Base-by-base conservation (phyloP, 1,140 invertebrate species). In the Cotesia glomerata region DNA sequence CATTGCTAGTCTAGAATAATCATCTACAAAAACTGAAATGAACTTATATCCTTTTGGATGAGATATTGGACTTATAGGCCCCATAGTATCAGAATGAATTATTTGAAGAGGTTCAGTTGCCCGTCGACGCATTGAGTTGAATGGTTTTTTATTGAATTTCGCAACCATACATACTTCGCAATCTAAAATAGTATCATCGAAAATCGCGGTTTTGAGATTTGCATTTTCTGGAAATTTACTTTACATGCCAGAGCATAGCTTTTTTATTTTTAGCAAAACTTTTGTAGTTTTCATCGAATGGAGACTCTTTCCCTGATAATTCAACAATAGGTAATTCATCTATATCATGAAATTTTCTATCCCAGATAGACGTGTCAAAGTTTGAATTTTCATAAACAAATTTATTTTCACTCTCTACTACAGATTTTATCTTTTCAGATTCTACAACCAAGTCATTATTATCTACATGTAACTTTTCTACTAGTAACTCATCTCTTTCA, bases 161-260 rank as follows among this genome's bases (percentile, higher is more conserved):
- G 75, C 26, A 5, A 76, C 52, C 16, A 51, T 35, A 71, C 75
- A 78, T 4, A 78, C 70, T 70, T 78, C 75, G 65, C 74, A 77
- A 7, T 70, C 61, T 52, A 65, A 56, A 34, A 76, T 74, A n/a
- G 54, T 72, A n/a, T 74, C 58, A 65, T 73, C 72, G 56, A 74
- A 75, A 13, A 59, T 75, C 16, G 51, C 39, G 9, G 66, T 54
- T 51, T 63, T 36, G 5, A 73, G 65, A 3, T 66, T 68, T 72
- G 67, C 72, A 51, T 51, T 71, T 36, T 71, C 65, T 54, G 39
- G 26, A 52, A 62, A 62, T 54, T 63, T 62, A 14, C 51, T 72
- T 54, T 8, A 75, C 75, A 65, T 78, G 77, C 77, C 75, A 76
- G 14, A 77, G 36, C 72, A 77, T 71, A 1, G 74, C 72, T 36